Evolutionary conservation across 1,140 invertebrate species (phyloP), one percentile per base, ranked within the genome.

Genomic region (Hetaerina americana): DNA sequence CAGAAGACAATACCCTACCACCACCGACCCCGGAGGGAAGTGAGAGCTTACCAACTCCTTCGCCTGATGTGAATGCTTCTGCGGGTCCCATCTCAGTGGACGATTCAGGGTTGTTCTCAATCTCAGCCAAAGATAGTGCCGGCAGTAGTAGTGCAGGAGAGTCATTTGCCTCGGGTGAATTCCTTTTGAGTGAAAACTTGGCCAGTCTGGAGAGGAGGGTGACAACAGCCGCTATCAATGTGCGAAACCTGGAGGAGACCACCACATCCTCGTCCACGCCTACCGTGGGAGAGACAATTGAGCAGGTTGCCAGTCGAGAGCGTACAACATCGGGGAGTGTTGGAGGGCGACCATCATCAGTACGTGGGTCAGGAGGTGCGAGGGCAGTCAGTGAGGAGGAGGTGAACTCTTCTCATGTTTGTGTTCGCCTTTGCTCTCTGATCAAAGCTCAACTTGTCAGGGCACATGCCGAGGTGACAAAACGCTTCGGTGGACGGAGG

Each of bases 371-470:
- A 69, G 68, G 29, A 27, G 12, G 28, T 69, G 5, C 12, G 2
- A 25, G 40, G 22, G 40, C 40, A 57, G 2, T 57, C 15, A 22
- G 25, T 28, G 25, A 18, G 68, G 72, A 72, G 40, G 74, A 70
- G 72, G 72, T 76, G 69, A 73, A 70, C 26, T 74, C 69, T 73
- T 78, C 84, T 73, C 79, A 87, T 77, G 88, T 90, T 12, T 92
- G 89, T 78, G 88, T 87, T 57, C 87, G 89, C 74, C 83, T 92
- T 25, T 91, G 90, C 78, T 86, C 87, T 1, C 81, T 91, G 26
- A 88, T 93, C 70, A 89, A 91, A 76, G 85, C 86, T 22, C 90
- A 92, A 77, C 81, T 93, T 67, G 82, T 88, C 2, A 87, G 90
- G 72, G 90, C 90, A 6, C 88, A 91, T 40, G 82, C 85, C 22